Conservation (phyloP, 2,113 vertebrate genomes). For the Scomber scombrus region DNA sequence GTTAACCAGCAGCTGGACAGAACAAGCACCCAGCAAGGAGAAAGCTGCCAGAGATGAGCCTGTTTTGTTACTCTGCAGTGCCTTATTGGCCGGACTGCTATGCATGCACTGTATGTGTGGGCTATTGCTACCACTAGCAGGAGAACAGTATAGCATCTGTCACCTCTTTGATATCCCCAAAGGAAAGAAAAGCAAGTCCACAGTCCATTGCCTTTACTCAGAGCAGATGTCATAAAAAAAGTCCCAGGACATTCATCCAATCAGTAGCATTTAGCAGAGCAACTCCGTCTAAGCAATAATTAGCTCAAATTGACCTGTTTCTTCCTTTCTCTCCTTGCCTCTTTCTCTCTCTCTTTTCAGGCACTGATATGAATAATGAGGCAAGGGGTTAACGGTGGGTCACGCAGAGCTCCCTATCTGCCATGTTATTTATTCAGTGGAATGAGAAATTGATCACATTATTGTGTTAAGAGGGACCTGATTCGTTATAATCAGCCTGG, state of each 20-base stretch:
- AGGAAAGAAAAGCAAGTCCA: constrained; percentile 76
- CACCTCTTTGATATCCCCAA: constrained; percentile 66
- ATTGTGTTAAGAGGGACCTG: constrained; percentile 95
- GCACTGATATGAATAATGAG: constrained; percentile 96
- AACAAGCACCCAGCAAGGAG: constrained; percentile 44
- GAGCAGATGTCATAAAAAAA: constrained; percentile 81
- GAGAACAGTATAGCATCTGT: constrained; percentile 66
- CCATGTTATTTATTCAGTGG: constrained; percentile 98
- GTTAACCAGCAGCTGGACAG: constrained; percentile 44
- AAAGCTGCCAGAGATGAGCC: constrained; percentile 45
- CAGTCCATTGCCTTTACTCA: constrained; percentile 71
- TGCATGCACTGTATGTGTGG: constrained; percentile 29
- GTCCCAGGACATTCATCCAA: constrained; percentile 88
- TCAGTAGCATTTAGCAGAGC: constrained; percentile 88
- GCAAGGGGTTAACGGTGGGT: constrained; percentile 92
- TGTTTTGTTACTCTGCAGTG: constrained; percentile 58
- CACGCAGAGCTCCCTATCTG: constrained; percentile 91
- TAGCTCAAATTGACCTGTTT: constrained; percentile 91
- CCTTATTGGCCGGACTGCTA: constrained; percentile 2
- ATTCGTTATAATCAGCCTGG: constrained; percentile 98
- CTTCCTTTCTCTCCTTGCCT: constrained; percentile 77
- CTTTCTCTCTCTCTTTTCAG: constrained; percentile 77
- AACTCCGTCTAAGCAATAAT: constrained; percentile 90
- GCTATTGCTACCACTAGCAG: constrained; percentile 35
- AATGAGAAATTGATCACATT: constrained; percentile 99